phyloP scores from a whole-genome alignment of 2,113 vertebrate species.

The Strigops habroptila region DNA sequence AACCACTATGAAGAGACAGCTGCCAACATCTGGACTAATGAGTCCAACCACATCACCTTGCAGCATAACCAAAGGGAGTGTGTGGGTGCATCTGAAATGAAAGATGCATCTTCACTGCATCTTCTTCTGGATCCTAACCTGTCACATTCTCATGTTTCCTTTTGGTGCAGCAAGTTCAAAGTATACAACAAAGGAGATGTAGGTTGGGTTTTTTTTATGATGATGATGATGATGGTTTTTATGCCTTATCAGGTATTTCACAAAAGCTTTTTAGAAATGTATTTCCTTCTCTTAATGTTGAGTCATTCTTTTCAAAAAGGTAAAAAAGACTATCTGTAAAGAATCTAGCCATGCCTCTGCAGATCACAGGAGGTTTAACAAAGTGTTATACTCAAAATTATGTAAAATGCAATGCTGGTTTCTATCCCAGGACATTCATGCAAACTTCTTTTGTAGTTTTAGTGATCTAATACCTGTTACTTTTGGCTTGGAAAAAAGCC shows the following conservation, averaged over 20 bases:
- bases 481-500: not conserved
- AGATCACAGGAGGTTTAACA: not conserved
- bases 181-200: not conserved
- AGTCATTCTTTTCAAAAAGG: not conserved
- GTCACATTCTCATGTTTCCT: not conserved
- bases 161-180: not conserved
- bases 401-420: not conserved
- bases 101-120: not conserved
- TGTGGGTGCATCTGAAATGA: not conserved
- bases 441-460: not conserved
- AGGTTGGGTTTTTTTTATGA: fast-evolving
- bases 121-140: not conserved
- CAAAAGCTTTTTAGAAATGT: not conserved
- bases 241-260: not conserved
- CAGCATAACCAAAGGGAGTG: not conserved
- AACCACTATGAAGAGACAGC: not conserved
- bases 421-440: not conserved
- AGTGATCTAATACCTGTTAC: not conserved
- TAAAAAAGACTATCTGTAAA: not conserved
- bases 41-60: not conserved
- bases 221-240: not conserved
- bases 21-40: not conserved
- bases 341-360: not conserved
- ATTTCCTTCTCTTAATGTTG: not conserved
- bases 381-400: not conserved